phyloP scores from a whole-genome alignment of 2,888 invertebrate species.

The Prosapia bicincta region DNA sequence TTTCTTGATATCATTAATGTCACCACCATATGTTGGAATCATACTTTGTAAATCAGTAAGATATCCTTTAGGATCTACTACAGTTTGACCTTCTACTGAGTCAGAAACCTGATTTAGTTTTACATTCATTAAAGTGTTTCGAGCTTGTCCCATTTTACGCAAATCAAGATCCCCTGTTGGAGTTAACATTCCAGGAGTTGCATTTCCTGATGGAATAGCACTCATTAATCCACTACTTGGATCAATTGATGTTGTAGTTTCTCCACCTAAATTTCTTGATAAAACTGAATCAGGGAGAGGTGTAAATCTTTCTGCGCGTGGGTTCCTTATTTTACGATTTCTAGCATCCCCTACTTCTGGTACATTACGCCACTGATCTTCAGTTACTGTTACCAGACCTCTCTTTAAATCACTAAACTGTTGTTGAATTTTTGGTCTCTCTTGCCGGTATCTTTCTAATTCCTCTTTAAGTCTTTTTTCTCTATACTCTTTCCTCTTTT shows the following conservation, averaged over 20 bases:
- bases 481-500: constrained; percentile 94
- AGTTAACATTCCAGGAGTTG: constrained; percentile 81
- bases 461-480: constrained; percentile 87
- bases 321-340: constrained; percentile 94
- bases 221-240: constrained; percentile 82
- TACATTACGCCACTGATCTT: constrained; percentile 94
- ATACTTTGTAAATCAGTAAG: constrained; percentile 99
- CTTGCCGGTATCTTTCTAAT: constrained; percentile 95
- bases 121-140: constrained; percentile 98
- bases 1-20: constrained; percentile 95
- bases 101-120: constrained; percentile 94
- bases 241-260: constrained; percentile 74
- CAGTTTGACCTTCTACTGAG: constrained; percentile 98
- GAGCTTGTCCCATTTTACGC: constrained; percentile 97
- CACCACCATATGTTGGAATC: constrained; percentile 98
- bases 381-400: constrained; percentile 75
- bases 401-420: constrained; percentile 97
- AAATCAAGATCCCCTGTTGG: constrained; percentile 88
- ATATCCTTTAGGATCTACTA: constrained; percentile 99
- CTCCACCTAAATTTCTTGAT: constrained; percentile 80
- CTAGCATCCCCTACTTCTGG: constrained; percentile 99
- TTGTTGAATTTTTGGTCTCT: constrained; percentile 98
- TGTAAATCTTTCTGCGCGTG: constrained; percentile 93
- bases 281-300: constrained; percentile 96
- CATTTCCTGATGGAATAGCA: constrained; percentile 75